Evolutionary conservation across 2,797 vertebrate genomes (phyloP).

Genomic region (Chiloscyllium punctatum): DNA sequence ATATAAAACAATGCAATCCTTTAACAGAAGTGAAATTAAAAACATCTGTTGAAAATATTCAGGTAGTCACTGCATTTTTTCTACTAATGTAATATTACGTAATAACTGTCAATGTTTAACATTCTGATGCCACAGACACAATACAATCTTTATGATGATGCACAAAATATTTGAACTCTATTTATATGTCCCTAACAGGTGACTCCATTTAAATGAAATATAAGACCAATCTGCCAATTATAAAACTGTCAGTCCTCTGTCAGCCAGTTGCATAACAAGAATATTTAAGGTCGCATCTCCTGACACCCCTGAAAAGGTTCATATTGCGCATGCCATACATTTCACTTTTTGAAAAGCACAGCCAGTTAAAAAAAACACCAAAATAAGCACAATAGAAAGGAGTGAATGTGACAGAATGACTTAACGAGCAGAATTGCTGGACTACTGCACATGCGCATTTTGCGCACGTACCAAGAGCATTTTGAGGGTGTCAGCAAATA

Average conservation of each 20-base stretch:
- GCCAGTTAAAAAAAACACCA: too few relatives aligned
- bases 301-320: too few relatives aligned
- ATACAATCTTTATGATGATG: not conserved
- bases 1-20: not conserved
- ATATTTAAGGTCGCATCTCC: too few relatives aligned
- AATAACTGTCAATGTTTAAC: not conserved
- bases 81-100: not conserved
- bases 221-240: not conserved
- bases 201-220: not conserved
- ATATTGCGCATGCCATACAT: too few relatives aligned
- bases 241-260: not conserved
- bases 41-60: not conserved
- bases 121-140: not conserved
- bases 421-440: too few relatives aligned
- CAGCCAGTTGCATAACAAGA: not conserved
- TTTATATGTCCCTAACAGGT: too few relatives aligned
- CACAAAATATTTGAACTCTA: not conserved
- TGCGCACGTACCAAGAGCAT: too few relatives aligned
- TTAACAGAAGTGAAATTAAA: not conserved
- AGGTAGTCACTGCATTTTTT: not conserved
- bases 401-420: too few relatives aligned
- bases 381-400: too few relatives aligned
- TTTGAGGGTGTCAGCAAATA: too few relatives aligned
- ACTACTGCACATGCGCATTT: too few relatives aligned
- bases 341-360: too few relatives aligned